Percentiles rank a stretch among this genome's conserved stretches.
These are phyloP conservation scores for Leptarthrus brevirostris DNA, from an alignment of 2,888 invertebrate species.

Conservation along the genomic window DNA sequence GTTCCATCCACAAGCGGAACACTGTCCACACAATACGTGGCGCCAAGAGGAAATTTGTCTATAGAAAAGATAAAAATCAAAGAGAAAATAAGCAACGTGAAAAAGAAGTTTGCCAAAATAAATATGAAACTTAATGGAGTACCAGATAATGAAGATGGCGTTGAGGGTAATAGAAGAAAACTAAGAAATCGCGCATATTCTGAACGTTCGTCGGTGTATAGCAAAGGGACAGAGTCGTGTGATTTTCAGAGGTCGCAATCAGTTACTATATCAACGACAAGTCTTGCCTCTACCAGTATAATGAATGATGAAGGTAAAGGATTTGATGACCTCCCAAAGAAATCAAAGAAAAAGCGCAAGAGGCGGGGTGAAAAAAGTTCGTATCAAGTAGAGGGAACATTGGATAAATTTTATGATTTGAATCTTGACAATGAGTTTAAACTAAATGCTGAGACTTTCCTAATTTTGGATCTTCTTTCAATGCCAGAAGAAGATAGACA, in stretches of 20 bases:
- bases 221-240: background rate
- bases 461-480: slow-evolving; percentile 40
- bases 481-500: slow-evolving; percentile 30
- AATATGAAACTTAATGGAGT: background rate
- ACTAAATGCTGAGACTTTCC: slow-evolving; percentile 44
- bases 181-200: background rate
- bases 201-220: background rate
- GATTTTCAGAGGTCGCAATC: background rate
- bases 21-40: no score
- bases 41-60: no score
- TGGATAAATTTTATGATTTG: background rate
- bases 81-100: background rate
- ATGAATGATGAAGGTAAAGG: no score
- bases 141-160: background rate
- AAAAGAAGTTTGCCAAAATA: background rate
- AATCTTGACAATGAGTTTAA: background rate
- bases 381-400: no score
- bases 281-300: background rate
- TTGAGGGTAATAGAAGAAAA: background rate
- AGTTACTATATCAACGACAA: slow-evolving; percentile 1
- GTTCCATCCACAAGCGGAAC: no score
- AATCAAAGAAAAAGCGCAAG: background rate
- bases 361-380: background rate
- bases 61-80: background rate
- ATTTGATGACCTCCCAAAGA: no score